A percentile compares a stretch with the other conserved stretches of the same genome.
These are phyloP conservation scores for Peromyscus maniculatus DNA, from an alignment of 2,113 vertebrate species.

Conservation along the genomic window DNA sequence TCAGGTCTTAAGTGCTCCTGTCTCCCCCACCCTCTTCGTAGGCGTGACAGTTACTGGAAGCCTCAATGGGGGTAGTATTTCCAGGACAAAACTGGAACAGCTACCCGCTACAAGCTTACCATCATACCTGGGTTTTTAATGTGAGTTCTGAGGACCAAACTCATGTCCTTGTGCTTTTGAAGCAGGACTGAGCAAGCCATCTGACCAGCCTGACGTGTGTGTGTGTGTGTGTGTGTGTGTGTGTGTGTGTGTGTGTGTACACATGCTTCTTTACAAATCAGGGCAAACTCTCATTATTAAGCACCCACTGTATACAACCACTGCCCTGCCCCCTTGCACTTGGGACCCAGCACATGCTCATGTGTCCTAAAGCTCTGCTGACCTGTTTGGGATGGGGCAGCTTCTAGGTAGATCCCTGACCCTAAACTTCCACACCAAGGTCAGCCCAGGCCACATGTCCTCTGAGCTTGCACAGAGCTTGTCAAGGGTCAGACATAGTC, in stretches of 20 bases:
- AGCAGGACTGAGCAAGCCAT: background rate
- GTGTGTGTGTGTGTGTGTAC: background rate
- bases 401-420: background rate
- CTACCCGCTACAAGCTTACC: background rate
- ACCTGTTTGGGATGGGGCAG: fast-evolving
- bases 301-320: background rate
- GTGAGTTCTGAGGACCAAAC: background rate
- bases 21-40: no score
- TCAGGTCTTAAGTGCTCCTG: no score
- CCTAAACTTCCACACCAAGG: background rate
- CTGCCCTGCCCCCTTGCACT: background rate
- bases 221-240: background rate
- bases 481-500: background rate
- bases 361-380: no score
- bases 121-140: background rate
- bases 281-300: no score
- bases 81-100: no score
- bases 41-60: no score
- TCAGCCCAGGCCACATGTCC: background rate
- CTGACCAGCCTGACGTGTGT: background rate
- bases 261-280: background rate
- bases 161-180: background rate
- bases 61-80: no score
- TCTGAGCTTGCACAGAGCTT: background rate
- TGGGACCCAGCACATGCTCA: fast-evolving